These are phyloP conservation scores for Falco novaeseelandiae DNA, from an alignment of 2,797 vertebrate genomes.

Conservation along the genomic window DNA sequence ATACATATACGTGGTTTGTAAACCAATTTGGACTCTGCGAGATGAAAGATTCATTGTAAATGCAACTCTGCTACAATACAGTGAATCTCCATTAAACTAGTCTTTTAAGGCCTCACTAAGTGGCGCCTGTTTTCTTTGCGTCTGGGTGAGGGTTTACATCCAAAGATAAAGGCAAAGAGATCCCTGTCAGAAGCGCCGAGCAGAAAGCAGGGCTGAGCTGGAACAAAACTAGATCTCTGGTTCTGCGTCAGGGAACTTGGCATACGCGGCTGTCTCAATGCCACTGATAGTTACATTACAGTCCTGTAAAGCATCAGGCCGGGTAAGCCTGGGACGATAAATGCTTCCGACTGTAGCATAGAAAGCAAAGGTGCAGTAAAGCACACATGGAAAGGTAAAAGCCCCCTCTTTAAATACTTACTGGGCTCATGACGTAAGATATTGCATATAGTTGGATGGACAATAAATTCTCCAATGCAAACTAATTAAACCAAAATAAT, in stretches of 20 bases:
- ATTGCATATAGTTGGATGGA: rapidly evolving
- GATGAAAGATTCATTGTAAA: background rate
- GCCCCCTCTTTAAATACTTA: background rate
- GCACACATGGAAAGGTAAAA: background rate
- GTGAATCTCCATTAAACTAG: background rate
- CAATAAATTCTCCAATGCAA: background rate
- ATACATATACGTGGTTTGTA: background rate
- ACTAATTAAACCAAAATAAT: background rate
- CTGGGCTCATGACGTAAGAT: background rate
- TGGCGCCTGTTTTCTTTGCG: background rate
- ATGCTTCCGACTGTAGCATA: background rate
- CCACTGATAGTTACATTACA: background rate
- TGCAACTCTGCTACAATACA: background rate
- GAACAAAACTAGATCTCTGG: background rate
- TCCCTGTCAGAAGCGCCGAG: background rate
- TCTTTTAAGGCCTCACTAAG: background rate
- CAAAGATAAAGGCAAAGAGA: background rate
- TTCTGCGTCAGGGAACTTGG: background rate
- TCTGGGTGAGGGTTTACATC: background rate
- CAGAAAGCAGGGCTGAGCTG: background rate
- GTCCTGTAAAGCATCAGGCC: background rate
- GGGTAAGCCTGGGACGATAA: background rate
- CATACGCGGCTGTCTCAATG: background rate
- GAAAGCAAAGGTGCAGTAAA: background rate
- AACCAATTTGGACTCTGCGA: background rate